Base-by-base conservation (phyloP, 2,113 vertebrate genomes). In the Oenanthe melanoleuca region DNA sequence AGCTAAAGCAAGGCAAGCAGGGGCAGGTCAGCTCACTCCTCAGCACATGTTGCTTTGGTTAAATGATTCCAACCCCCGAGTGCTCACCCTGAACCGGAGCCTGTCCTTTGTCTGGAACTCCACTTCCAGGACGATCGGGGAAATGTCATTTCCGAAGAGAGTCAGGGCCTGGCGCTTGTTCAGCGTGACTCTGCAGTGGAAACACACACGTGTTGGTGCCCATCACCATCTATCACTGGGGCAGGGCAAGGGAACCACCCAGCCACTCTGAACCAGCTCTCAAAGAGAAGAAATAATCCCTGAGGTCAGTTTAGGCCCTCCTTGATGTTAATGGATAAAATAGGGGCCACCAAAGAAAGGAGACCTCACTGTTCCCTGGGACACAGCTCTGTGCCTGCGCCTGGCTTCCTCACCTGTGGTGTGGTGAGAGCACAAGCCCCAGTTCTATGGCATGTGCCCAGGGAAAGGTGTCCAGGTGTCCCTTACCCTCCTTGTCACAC, bases 101-200 rank as follows among this genome's bases (percentile, higher is more conserved):
- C 85, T 71, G 66, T 97, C 73, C 37, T 53, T 72, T 3, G 83
- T 96, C 77, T 96, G 88, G 81, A 96, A 92, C 80, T 97, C 95
- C 72, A 94, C 87, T 75, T 96, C 95, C 53, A 96, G 29, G 60
- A 52, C 14, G 2, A 96, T 0, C 0, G 89, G 83, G 31, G 89
- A 97, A 90, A 96, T 89, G 65, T 94, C 92, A 44, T 92, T 89
- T 71, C 86, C 79, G 0, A 97, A 97, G 44, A 96, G 80, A 20
- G 82, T 91, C 67, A 90, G 31, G 37, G 53, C 4, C 34, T 89
- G 95, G 63, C 22, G 57, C n/a, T 94, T 97, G 61, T 31, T 89
- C 80, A 97, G 92, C 0, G 42, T 64, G 53, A 95, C 22, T 80
- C 96, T 97, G 78, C 1, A 23, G 80, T 16, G 56, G 16, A 92